A percentile compares a stretch with the other conserved stretches of the same genome.
phyloP scores from a whole-genome alignment of 2,888 invertebrate species.

The Ochropleura plecta region DNA sequence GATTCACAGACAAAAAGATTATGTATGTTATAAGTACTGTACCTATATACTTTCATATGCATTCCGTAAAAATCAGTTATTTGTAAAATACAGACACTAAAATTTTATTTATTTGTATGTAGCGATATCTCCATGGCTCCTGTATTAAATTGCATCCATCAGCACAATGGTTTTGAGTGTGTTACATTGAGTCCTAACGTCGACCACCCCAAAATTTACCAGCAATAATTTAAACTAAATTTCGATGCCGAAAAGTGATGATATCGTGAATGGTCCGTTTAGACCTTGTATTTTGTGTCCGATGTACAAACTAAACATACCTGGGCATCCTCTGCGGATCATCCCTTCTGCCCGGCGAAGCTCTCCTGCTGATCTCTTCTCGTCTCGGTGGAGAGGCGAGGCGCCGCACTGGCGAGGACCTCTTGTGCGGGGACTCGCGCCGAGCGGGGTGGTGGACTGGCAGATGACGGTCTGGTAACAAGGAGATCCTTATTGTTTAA shows the following conservation, averaged over 20 bases:
- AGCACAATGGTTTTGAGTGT: background rate
- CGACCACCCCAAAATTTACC: background rate
- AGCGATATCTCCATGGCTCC: background rate
- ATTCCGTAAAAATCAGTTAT: no score
- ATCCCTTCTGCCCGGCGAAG: slow-evolving; percentile 41
- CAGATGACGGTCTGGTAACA: slow-evolving; percentile 44
- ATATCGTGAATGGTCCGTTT: background rate
- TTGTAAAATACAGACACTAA: no score
- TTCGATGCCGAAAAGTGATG: background rate
- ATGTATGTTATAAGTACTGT: no score
- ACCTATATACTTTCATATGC: no score
- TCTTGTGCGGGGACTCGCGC: slow-evolving; percentile 48
- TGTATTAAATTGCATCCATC: background rate
- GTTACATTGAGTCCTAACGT: background rate
- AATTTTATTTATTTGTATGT: no score
- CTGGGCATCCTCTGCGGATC: slow-evolving; percentile 50
- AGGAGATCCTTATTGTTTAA: background rate
- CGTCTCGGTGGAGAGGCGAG: slow-evolving; percentile 41
- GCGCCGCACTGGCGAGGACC: slow-evolving; percentile 50
- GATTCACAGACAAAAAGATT: no score
- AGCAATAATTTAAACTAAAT: background rate
- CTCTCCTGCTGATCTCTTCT: slow-evolving; percentile 5
- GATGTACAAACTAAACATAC: slow-evolving; percentile 17
- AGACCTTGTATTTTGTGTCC: background rate
- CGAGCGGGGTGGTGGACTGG: slow-evolving; percentile 13